These are phyloP conservation scores for Diloba caeruleocephala DNA, from an alignment of 2,888 invertebrate species.

Conservation along the genomic window DNA sequence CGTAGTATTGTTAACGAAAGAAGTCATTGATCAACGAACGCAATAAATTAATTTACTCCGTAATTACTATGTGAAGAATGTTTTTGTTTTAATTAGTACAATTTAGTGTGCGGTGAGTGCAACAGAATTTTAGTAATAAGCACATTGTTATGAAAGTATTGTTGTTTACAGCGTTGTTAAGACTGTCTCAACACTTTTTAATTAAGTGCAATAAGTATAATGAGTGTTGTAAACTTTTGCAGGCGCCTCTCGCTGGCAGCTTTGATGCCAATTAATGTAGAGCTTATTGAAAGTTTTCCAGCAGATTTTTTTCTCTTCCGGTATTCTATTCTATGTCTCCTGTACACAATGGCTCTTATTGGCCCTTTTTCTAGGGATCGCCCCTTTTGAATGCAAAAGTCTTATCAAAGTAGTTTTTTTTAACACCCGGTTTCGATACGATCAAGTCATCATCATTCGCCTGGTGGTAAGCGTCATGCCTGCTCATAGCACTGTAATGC, in stretches of 20 bases:
- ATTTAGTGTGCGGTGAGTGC: constrained; percentile 48
- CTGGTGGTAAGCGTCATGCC: too few relatives aligned
- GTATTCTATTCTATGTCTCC: constrained; percentile 7
- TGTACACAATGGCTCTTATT: background rate
- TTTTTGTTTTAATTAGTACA: constrained; percentile 50
- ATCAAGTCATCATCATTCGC: too few relatives aligned
- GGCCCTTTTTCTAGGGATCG: too few relatives aligned
- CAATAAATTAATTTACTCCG: constrained; percentile 28
- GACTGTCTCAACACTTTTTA: constrained; percentile 49
- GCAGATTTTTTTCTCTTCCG: constrained; percentile 31
- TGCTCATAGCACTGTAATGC: too few relatives aligned
- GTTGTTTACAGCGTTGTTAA: constrained; percentile 37
- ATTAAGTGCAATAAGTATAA: constrained; percentile 52
- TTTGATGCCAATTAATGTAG: constrained; percentile 54
- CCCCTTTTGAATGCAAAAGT: too few relatives aligned
- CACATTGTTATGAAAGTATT: constrained; percentile 25
- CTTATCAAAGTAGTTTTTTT: too few relatives aligned
- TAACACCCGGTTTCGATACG: too few relatives aligned
- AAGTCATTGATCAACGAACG: constrained; percentile 32
- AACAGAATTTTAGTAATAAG: constrained; percentile 33
- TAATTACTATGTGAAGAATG: constrained; percentile 50
- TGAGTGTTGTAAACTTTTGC: constrained; percentile 45
- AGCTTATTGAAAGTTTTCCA: constrained; percentile 51
- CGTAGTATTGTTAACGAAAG: constrained; percentile 26
- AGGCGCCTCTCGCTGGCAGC: constrained; percentile 31